A percentile compares a stretch with the other conserved stretches of the same genome.
phyloP scores from a whole-genome alignment of 2,113 vertebrate genomes.

The Nanger granti region DNA sequence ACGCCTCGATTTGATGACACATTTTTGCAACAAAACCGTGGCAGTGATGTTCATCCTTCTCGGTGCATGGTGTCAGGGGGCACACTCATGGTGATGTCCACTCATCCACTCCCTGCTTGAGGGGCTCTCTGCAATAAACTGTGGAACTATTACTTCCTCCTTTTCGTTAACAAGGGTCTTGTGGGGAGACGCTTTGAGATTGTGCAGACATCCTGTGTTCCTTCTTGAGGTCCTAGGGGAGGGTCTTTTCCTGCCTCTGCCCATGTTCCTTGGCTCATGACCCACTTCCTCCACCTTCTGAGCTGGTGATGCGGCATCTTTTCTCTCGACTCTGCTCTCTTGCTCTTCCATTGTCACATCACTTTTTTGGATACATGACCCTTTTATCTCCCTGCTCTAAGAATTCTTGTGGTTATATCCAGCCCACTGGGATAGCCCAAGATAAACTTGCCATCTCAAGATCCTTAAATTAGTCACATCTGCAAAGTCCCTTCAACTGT shows the following conservation, averaged over 20 bases:
- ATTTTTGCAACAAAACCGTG: not conserved
- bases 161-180: not conserved
- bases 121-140: not conserved
- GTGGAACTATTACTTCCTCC: not conserved
- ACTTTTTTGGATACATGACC: not conserved
- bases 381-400: not conserved
- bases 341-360: not conserved
- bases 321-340: not conserved
- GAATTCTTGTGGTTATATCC: not conserved
- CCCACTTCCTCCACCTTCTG: not conserved
- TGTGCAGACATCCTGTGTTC: not conserved
- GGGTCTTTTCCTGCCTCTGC: not conserved
- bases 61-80: fast-evolving
- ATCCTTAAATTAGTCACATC: not conserved
- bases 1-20: too few relatives aligned
- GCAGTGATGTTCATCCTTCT: not conserved
- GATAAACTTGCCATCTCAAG: not conserved
- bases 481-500: not conserved
- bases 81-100: not conserved
- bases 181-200: not conserved
- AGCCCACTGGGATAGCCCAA: not conserved
- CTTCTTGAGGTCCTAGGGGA: not conserved
- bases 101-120: not conserved
- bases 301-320: not conserved
- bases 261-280: not conserved